Percentiles rank a stretch among this genome's conserved stretches.
phyloP scores from a whole-genome alignment of 2,113 vertebrate genomes.

The Thinocorus orbignyianus region DNA sequence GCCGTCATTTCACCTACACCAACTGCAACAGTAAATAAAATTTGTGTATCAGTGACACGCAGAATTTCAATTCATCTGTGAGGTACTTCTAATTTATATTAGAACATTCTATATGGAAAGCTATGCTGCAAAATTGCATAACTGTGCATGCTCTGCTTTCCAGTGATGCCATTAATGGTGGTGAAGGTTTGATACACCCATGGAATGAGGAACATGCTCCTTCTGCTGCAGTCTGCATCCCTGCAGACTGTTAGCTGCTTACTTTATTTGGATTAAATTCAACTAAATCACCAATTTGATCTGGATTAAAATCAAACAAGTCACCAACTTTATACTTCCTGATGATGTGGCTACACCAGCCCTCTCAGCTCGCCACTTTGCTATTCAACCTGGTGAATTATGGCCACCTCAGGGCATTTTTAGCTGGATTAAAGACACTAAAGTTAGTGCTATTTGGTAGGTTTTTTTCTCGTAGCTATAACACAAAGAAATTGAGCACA shows the following conservation, averaged over 20 bases:
- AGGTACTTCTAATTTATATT: not conserved
- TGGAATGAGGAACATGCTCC: not conserved
- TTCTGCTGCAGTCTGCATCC: not conserved
- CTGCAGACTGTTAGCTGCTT: constrained; percentile 10
- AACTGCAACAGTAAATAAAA: constrained; percentile 42
- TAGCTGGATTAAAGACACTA: constrained; percentile 67
- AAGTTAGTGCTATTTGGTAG: constrained; percentile 13
- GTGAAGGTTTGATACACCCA: not conserved
- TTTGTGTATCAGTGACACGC: not conserved
- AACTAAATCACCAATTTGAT: not conserved
- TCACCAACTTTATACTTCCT: constrained; percentile 2
- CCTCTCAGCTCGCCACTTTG: not conserved
- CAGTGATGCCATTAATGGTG: not conserved
- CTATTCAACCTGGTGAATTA: constrained; percentile 9
- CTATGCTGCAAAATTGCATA: not conserved
- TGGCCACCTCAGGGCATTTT: constrained; percentile 40
- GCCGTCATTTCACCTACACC: not conserved
- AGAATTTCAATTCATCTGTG: not conserved
- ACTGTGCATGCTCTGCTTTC: not conserved
- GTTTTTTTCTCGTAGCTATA: constrained; percentile 17
- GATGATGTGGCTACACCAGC: constrained; percentile 19
- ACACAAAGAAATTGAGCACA: not conserved
- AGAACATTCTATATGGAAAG: constrained; percentile 22
- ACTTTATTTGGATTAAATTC: constrained; percentile 15
- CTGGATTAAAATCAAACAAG: constrained; percentile 4